Percentiles rank a stretch among this genome's conserved stretches.
Evolutionary conservation across 2,113 vertebrate species (phyloP).

Genomic region (Heptranchias perlo): DNA sequence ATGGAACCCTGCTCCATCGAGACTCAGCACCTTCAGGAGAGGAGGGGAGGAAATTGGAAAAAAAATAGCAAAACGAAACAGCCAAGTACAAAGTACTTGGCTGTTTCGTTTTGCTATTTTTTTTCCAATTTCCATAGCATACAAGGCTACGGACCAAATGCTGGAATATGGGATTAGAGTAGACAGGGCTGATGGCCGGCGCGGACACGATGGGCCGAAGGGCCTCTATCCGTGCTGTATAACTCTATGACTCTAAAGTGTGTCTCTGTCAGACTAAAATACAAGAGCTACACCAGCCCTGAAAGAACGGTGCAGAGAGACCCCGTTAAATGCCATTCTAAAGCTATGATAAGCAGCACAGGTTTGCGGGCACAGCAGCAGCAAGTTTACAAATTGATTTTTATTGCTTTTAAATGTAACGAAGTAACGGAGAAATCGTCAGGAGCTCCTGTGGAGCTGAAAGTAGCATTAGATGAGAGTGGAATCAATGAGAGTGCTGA

Average conservation of each 20-base stretch:
- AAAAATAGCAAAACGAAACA: neutral
- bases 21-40: neutral
- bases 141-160: too few relatives aligned
- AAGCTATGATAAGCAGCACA: neutral
- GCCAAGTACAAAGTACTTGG: neutral
- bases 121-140: too few relatives aligned
- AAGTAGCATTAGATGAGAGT: neutral
- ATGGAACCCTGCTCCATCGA: neutral
- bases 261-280: neutral
- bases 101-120: too few relatives aligned
- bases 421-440: neutral
- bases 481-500: neutral
- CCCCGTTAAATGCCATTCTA: neutral
- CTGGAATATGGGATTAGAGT: too few relatives aligned
- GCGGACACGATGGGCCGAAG: too few relatives aligned
- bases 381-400: slow-evolving; percentile 4
- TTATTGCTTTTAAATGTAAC: neutral
- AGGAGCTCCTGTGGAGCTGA: neutral
- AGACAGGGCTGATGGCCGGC: too few relatives aligned
- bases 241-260: too few relatives aligned
- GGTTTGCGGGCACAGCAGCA: neutral
- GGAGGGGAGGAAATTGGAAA: neutral
- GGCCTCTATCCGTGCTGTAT: too few relatives aligned
- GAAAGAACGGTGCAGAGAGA: neutral
- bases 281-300: accelerated